phyloP scores from a whole-genome alignment of 2,888 invertebrate species.

The Cephus sareptanus region DNA sequence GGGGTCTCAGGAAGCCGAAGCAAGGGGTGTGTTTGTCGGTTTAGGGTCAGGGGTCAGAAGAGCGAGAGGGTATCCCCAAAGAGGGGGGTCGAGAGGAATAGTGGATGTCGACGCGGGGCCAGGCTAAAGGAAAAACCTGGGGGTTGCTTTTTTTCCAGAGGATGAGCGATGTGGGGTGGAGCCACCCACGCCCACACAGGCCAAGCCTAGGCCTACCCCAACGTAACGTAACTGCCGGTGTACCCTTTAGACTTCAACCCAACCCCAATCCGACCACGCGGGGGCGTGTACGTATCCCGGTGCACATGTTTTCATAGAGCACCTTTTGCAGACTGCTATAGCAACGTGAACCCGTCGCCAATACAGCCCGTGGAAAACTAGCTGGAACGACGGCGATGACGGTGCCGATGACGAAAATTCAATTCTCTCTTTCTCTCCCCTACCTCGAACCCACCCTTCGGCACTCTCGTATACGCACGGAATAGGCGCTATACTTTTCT shows the following conservation, averaged over 20 bases:
- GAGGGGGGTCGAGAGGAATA: constrained; percentile 12
- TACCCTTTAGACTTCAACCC: constrained; percentile 40
- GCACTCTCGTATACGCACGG: not conserved
- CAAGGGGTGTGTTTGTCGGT: not conserved
- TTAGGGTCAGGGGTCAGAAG: not conserved
- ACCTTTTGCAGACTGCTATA: constrained; percentile 2
- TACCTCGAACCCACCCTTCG: not conserved
- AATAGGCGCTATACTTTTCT: not conserved
- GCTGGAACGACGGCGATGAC: not conserved
- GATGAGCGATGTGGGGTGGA: constrained; percentile 55
- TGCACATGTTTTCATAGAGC: constrained; percentile 6
- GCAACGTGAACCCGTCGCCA: not conserved
- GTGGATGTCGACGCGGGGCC: not conserved
- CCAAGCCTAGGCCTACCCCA: constrained; percentile 55
- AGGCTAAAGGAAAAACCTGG: constrained; percentile 3
- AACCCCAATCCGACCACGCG: constrained; percentile 48
- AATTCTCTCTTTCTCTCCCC: not conserved
- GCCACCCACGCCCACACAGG: constrained; percentile 56
- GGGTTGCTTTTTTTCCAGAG: constrained; percentile 36
- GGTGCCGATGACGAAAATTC: not conserved
- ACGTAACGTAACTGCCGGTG: constrained; percentile 40
- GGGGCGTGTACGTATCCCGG: constrained; percentile 59
- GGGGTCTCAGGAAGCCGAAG: not conserved
- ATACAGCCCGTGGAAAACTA: not conserved
- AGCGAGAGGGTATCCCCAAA: constrained; percentile 14